These are phyloP conservation scores for Cephalopterus ornatus DNA, from an alignment of 2,113 vertebrate species.

Conservation along the genomic window DNA sequence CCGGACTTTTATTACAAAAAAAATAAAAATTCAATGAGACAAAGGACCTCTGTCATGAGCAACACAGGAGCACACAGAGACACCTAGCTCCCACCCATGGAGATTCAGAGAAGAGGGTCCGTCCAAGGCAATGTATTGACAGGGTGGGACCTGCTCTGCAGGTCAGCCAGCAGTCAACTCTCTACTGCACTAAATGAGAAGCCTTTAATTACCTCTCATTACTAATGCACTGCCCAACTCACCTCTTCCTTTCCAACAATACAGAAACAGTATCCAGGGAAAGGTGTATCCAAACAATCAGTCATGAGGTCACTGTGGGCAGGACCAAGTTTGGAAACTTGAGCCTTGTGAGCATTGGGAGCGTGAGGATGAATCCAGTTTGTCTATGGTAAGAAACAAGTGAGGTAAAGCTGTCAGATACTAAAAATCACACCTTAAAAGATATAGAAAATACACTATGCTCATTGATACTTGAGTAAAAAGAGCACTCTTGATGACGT, in stretches of 20 bases:
- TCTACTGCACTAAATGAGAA: neutral
- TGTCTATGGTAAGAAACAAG: neutral
- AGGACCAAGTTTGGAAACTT: neutral
- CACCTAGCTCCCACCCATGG: accelerated
- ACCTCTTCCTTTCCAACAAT: neutral
- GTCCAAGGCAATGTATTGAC: neutral
- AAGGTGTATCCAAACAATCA: neutral
- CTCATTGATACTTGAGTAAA: neutral
- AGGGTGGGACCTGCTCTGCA: accelerated
- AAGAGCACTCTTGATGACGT: neutral
- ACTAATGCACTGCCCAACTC: neutral
- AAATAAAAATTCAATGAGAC: accelerated
- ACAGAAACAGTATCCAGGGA: neutral
- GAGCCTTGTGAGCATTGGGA: neutral
- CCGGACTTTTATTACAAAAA: neutral
- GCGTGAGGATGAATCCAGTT: neutral
- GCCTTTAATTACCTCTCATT: neutral
- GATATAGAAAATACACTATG: neutral
- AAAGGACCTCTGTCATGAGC: neutral
- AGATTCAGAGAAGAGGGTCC: neutral
- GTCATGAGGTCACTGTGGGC: neutral
- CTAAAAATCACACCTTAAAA: neutral
- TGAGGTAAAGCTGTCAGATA: neutral
- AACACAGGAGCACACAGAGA: neutral
- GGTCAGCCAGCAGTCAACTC: neutral